phyloP scores from a whole-genome alignment of 2,113 vertebrate genomes.

The Mustela lutreola region DNA sequence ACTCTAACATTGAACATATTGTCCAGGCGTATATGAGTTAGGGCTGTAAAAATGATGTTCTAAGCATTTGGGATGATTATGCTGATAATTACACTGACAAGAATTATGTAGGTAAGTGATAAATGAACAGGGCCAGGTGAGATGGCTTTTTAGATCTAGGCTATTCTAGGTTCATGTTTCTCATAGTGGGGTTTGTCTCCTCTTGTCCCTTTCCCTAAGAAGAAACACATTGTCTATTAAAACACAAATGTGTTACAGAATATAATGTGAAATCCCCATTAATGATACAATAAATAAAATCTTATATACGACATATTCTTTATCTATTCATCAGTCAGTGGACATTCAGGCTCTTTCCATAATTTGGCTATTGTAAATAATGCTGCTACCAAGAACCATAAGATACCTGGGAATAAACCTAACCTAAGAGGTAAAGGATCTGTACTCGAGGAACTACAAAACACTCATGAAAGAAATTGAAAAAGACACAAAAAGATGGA shows the following conservation, averaged over 20 bases:
- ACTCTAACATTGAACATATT: not conserved
- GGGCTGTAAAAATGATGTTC: not conserved
- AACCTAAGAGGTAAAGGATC: too few relatives aligned
- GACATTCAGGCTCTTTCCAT: not conserved
- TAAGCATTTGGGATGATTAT: slow-evolving; percentile 9
- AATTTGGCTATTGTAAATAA: not conserved
- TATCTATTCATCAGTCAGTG: not conserved
- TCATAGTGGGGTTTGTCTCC: not conserved
- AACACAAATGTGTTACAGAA: not conserved
- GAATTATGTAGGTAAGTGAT: not conserved
- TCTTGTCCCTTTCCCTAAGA: not conserved
- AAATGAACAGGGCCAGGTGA: not conserved
- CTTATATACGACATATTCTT: not conserved
- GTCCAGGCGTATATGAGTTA: not conserved
- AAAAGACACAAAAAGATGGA: too few relatives aligned
- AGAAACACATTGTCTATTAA: not conserved
- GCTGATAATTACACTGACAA: not conserved
- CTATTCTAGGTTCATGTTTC: not conserved
- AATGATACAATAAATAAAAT: not conserved
- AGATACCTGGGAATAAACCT: too few relatives aligned
- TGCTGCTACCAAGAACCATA: not conserved
- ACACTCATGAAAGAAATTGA: too few relatives aligned
- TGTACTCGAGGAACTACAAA: too few relatives aligned
- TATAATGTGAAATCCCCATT: slow-evolving; percentile 1
- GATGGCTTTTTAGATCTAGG: not conserved